Percentiles rank a stretch among this genome's conserved stretches.
These are phyloP conservation scores for Oplegnathus fasciatus DNA, from an alignment of 2,113 vertebrate species.

Conservation along the genomic window DNA sequence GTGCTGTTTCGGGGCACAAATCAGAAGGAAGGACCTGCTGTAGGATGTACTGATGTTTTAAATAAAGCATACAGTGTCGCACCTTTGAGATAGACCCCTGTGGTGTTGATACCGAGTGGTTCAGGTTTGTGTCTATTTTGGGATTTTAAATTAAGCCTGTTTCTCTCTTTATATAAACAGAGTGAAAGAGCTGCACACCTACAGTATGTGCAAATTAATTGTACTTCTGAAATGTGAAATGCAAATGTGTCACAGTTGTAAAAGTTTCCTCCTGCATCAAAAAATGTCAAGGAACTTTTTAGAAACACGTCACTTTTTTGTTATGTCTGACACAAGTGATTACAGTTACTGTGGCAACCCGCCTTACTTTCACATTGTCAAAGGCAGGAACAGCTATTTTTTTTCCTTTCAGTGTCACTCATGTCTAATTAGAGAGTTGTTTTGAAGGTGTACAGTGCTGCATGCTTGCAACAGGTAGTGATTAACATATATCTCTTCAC, in stretches of 20 bases:
- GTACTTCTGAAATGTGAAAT: conserved; percentile 5
- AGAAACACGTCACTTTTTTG: background rate
- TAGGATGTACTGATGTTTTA: background rate
- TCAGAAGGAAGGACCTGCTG: background rate
- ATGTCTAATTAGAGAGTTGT: conserved; percentile 45
- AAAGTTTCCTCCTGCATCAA: conserved; percentile 10
- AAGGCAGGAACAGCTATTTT: conserved; percentile 28
- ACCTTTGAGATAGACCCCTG: conserved; percentile 1
- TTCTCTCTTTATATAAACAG: background rate
- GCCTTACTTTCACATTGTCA: conserved; percentile 9
- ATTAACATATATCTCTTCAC: conserved; percentile 17
- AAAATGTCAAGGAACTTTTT: conserved; percentile 31
- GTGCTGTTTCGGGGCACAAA: background rate
- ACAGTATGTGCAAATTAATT: background rate
- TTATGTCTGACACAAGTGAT: conserved; percentile 13
- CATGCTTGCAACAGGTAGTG: conserved; percentile 40
- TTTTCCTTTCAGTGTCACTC: conserved; percentile 33
- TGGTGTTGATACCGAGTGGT: background rate
- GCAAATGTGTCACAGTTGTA: conserved; percentile 10
- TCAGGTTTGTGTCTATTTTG: background rate
- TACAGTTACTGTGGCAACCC: conserved; percentile 18
- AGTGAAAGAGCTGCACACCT: background rate
- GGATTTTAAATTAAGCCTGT: background rate
- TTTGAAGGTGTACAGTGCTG: conserved; percentile 27
- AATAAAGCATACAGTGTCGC: background rate